Evolutionary conservation across 2,113 vertebrate species (phyloP).

Genomic region (Sphaerodactylus townsendi): DNA sequence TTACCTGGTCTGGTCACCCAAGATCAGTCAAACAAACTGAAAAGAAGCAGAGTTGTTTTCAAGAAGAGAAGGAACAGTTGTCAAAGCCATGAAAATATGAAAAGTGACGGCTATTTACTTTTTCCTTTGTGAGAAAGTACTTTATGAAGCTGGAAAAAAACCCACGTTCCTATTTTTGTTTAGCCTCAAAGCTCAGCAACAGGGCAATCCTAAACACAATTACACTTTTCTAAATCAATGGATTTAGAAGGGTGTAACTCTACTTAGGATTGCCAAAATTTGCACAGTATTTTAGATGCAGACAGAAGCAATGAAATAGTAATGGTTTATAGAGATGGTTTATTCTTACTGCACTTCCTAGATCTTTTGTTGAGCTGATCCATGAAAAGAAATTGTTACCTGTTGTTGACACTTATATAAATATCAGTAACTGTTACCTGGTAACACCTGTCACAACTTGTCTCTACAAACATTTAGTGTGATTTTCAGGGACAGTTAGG

Average conservation of each 20-base stretch:
- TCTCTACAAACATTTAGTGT: conserved; percentile 1
- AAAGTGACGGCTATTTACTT: no score
- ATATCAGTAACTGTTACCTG: neutral
- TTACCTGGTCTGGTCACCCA: no score
- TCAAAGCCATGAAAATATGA: no score
- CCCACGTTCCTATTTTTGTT: no score
- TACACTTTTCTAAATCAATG: no score
- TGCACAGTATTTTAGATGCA: neutral
- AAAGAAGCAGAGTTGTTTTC: no score
- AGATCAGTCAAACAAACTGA: no score
- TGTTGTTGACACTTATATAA: neutral
- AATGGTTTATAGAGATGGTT: neutral
- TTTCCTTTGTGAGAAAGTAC: no score
- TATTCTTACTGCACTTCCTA: neutral
- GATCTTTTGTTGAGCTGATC: neutral
- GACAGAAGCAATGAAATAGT: neutral
- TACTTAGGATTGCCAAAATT: neutral
- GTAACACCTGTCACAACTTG: neutral
- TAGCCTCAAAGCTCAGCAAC: no score
- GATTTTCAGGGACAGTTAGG: neutral
- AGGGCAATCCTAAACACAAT: no score
- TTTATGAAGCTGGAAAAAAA: no score
- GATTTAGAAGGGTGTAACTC: neutral
- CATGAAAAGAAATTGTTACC: neutral
- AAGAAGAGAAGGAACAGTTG: no score